Base-by-base conservation (phyloP, 2,888 invertebrate genomes). In the Oligia latruncula region DNA sequence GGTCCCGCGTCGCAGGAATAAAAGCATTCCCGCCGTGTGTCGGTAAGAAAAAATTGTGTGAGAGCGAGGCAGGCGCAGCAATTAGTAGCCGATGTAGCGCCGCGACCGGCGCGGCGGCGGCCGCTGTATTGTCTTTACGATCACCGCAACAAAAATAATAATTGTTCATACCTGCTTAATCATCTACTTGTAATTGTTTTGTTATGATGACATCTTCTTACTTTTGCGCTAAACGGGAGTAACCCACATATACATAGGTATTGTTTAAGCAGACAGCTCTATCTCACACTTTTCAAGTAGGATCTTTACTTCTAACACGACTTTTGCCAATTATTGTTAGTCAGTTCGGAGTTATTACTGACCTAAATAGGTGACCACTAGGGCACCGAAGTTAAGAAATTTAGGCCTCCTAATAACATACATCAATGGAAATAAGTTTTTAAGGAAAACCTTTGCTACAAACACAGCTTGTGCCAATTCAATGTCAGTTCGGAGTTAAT, bases 1-100 rank as follows among this genome's bases (percentile, higher is more conserved):
- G 95, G 93, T 91, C 93, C 74, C 78, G 73, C 65, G 75, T 93
- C 95, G 95, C 93, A 94, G 89, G 93, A 90, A 93, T 96, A 95
- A 96, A 96, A 96, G 95, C 96, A 95, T 96, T 96, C 95, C 94
- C 92, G 92, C 90, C 89, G 91, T 90, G 90, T 94, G 95, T 94
- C 86, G 76, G 78, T 78, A 76, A 87, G 67, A 94, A 93, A 94
- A 94, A 93, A 89, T 88, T 78, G 90, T 77, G 92, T 92, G 93
- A 93, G 92, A 92, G 88, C 90, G 85, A 77, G 80, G 84, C 81
- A 60, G 82, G 71, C 87, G 88, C 86, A 90, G 88, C 92, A 93
- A 92, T 93, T 93, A 93, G 93, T 92, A 90, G 88, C 65, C 73
- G 72, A 35, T 35, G 71, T 71, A 72, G 68, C 35, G 23, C 66